Percentiles rank a stretch among this genome's conserved stretches.
These are phyloP conservation scores for Drosophila auraria DNA, from an alignment of 1,140 invertebrate genomes.

Conservation along the genomic window DNA sequence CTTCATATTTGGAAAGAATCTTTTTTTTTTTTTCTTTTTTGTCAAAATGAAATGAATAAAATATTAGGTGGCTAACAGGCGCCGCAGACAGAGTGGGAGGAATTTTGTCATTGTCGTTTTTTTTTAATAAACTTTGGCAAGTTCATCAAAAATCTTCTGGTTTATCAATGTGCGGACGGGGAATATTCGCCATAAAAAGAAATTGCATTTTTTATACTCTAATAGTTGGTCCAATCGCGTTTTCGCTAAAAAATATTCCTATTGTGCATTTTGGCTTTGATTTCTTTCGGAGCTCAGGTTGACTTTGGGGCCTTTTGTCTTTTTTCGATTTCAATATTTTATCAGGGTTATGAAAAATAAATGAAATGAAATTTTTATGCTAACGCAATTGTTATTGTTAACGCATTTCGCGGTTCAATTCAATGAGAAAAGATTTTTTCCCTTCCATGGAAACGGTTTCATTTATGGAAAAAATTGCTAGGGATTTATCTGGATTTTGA, in stretches of 20 bases:
- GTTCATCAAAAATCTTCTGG: slow-evolving; percentile 72
- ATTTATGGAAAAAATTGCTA: too few species aligned
- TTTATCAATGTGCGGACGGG: slow-evolving; percentile 47
- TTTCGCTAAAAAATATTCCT: slow-evolving; percentile 64
- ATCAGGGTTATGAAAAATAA: slow-evolving; percentile 19
- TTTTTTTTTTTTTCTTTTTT: slow-evolving; percentile 53
- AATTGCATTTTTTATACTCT: slow-evolving; percentile 55
- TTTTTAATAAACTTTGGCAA: slow-evolving; percentile 76
- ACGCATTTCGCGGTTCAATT: slow-evolving; percentile 1
- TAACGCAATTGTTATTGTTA: slow-evolving; percentile 7
- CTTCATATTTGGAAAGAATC: slow-evolving; percentile 10
- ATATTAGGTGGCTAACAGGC: slow-evolving; percentile 60
- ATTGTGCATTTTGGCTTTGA: slow-evolving; percentile 44
- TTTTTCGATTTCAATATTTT: slow-evolving; percentile 23
- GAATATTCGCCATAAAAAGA: slow-evolving; percentile 38
- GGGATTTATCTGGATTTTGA: not conserved
- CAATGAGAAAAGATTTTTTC: not conserved
- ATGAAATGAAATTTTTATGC: slow-evolving; percentile 55
- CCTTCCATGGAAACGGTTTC: not conserved
- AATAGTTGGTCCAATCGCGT: slow-evolving; percentile 35
- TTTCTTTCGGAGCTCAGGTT: slow-evolving; percentile 22
- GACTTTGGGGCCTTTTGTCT: slow-evolving; percentile 3
- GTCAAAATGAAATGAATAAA: slow-evolving; percentile 77
- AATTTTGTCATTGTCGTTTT: slow-evolving; percentile 16
- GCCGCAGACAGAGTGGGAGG: slow-evolving; percentile 30